Conservation (phyloP, 1,140 invertebrate genomes). For the Drosophila suzukii region DNA sequence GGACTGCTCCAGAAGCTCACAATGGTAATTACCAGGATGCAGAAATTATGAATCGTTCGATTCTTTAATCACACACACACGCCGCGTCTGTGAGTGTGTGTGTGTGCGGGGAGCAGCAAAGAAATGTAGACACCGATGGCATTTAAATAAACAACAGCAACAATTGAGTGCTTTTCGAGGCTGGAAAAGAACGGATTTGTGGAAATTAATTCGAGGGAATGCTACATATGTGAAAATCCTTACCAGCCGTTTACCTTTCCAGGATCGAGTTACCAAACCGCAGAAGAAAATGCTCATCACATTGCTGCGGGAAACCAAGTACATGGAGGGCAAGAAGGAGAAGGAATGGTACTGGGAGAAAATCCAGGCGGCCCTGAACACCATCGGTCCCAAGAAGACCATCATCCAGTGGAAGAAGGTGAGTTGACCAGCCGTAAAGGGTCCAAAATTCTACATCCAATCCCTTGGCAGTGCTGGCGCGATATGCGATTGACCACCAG, state of each 20-base stretch:
- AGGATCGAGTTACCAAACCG: conserved; percentile 84
- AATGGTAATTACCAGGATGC: conserved; percentile 51
- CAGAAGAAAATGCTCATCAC: conserved; percentile 84
- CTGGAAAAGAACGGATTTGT: neutral
- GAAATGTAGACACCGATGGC: conserved; percentile 41
- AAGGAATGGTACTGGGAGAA: conserved; percentile 84
- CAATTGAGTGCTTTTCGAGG: conserved; percentile 19
- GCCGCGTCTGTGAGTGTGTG: conserved; percentile 9
- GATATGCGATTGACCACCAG: conserved; percentile 81
- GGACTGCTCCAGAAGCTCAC: conserved; percentile 71
- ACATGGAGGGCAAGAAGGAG: conserved; percentile 83
- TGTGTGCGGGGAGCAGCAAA: conserved; percentile 22
- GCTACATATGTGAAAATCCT: neutral
- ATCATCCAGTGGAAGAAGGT: conserved; percentile 84
- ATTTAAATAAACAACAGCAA: conserved; percentile 50
- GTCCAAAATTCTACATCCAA: neutral
- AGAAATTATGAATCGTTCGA: conserved; percentile 23
- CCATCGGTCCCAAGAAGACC: conserved; percentile 82
- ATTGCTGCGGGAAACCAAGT: conserved; percentile 79
- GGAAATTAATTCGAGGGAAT: neutral
- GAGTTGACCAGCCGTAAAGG: neutral
- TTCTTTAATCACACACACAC: conserved; percentile 16
- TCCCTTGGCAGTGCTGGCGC: conserved; percentile 69
- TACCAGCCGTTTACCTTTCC: conserved; percentile 16
- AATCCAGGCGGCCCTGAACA: conserved; percentile 79